These are phyloP conservation scores for Acronicta aceris DNA, from an alignment of 2,888 invertebrate species.

Conservation along the genomic window DNA sequence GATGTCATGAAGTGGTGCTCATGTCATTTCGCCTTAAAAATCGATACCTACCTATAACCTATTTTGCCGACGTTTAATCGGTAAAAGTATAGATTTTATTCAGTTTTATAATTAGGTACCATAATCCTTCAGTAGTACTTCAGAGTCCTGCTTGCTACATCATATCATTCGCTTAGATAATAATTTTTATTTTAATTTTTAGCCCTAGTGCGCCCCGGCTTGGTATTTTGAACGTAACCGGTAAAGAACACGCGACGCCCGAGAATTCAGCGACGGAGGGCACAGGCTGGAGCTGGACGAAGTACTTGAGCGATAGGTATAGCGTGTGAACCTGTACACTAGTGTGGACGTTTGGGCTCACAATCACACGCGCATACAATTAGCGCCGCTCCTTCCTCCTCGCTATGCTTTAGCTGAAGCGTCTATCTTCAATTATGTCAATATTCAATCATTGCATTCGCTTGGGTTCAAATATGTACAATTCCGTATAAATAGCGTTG, in stretches of 20 bases:
- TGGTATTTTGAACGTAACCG: not conserved
- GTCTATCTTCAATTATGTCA: not conserved
- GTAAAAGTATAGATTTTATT: too few species aligned
- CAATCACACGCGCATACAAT: not conserved
- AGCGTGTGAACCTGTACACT: constrained; percentile 1
- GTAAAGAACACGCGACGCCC: not conserved
- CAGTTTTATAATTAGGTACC: too few species aligned
- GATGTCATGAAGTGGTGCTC: too few species aligned
- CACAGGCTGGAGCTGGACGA: constrained; percentile 23
- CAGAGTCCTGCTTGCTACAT: too few species aligned
- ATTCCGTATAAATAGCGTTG: not conserved
- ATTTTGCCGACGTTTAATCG: too few species aligned
- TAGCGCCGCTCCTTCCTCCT: not conserved
- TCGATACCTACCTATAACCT: too few species aligned
- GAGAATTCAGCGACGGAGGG: not conserved
- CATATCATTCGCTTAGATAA: too few species aligned
- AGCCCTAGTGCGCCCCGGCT: not conserved
- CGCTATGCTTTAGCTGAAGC: constrained; percentile 2
- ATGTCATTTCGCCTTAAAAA: too few species aligned
- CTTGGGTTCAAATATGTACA: not conserved
- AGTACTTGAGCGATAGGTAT: constrained; percentile 12
- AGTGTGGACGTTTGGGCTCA: too few species aligned
- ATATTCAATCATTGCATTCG: not conserved
- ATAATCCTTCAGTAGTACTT: too few species aligned
- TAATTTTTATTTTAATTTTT: too few species aligned